Evolutionary conservation across 2,888 invertebrate genomes (phyloP).

Genomic region (Steinernema hermaphroditum): DNA sequence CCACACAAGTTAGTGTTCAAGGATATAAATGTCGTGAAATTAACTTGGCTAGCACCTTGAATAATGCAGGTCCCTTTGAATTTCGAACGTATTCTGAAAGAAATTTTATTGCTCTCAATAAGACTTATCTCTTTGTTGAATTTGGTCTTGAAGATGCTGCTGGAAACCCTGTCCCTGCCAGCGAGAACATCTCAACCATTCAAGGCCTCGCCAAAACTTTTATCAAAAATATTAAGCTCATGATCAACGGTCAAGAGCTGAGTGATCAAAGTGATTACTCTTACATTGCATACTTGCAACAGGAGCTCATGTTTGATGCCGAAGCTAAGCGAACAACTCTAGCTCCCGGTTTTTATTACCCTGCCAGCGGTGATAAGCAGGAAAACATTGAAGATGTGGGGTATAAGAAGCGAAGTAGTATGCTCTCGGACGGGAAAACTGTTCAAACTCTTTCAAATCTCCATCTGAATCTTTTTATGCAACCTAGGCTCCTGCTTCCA

Average conservation of each 20-base stretch:
- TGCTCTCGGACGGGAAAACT: neutral
- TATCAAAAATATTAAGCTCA: neutral
- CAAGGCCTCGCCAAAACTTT: slow-evolving; percentile 12
- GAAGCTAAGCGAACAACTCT: neutral
- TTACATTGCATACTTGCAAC: neutral
- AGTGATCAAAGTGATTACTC: slow-evolving; percentile 20
- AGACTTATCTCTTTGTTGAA: neutral
- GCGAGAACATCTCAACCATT: neutral
- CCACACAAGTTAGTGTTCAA: slow-evolving; percentile 20
- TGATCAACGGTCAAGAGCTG: neutral
- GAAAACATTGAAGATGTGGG: neutral
- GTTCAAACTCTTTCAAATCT: slow-evolving; percentile 1
- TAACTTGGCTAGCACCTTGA: neutral
- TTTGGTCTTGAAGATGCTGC: neutral
- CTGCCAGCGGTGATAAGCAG: neutral
- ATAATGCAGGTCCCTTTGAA: neutral
- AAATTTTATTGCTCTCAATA: neutral
- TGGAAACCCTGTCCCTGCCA: neutral
- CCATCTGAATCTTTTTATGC: slow-evolving; percentile 28
- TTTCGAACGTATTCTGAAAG: neutral
- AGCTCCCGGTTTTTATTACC: slow-evolving; percentile 2
- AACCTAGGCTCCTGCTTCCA: slow-evolving; percentile 16
- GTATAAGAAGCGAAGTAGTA: neutral
- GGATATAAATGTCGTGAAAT: slow-evolving; percentile 2
- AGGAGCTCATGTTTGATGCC: slow-evolving; percentile 11